Evolutionary conservation across 2,888 invertebrate species (phyloP).

Genomic region (Miltochrista miniata): DNA sequence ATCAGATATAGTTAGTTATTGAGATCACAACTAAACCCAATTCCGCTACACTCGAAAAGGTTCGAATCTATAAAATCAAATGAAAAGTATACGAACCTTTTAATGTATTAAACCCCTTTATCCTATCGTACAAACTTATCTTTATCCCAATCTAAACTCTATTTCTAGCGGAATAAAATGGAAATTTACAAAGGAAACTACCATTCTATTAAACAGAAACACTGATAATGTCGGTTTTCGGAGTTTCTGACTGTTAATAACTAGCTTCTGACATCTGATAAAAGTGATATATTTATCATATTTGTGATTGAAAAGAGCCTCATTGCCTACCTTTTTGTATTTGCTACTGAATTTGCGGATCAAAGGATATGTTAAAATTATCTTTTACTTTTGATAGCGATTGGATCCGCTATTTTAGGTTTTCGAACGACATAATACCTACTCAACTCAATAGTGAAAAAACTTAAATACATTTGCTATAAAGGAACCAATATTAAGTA

Average conservation of each 20-base stretch:
- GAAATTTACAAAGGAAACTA: background rate
- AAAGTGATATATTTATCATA: slow-evolving; percentile 3
- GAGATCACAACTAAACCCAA: background rate
- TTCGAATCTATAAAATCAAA: background rate
- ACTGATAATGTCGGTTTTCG: slow-evolving; percentile 5
- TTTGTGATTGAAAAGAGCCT: background rate
- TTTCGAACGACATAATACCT: too few species aligned
- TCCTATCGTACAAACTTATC: background rate
- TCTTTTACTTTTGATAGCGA: too few species aligned
- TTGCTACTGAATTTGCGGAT: background rate
- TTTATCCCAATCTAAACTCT: background rate
- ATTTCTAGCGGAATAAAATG: background rate
- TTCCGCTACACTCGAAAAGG: background rate
- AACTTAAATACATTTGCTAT: too few species aligned
- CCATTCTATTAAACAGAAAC: background rate
- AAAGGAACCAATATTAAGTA: too few species aligned
- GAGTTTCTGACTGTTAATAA: background rate
- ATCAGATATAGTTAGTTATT: too few species aligned
- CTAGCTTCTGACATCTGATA: slow-evolving; percentile 2
- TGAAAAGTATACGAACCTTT: background rate
- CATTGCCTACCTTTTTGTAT: background rate
- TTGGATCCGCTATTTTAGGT: too few species aligned
- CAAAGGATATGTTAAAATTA: too few species aligned
- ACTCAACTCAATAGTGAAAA: too few species aligned
- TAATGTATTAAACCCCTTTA: slow-evolving; percentile 1